Percentiles rank a stretch among this genome's conserved stretches.
Conservation (phyloP, 1,140 invertebrate species). For the Dinothrombium tinctorium region DNA sequence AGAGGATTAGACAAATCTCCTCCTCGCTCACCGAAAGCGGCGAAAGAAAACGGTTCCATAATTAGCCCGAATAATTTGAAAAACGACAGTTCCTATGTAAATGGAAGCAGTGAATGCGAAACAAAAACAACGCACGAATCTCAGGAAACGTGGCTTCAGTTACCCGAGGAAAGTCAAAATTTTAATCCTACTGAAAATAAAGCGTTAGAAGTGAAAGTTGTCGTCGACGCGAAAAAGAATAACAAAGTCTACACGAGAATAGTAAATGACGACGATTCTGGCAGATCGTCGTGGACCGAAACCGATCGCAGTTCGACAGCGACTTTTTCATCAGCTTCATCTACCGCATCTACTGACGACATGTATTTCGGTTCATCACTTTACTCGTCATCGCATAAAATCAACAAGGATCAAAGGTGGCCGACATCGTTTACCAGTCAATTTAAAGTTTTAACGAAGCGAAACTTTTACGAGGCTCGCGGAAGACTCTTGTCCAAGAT, state of each 20-base stretch:
- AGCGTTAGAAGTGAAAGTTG: background rate
- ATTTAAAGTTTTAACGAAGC: slow-evolving; percentile 43
- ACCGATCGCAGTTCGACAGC: slow-evolving; percentile 32
- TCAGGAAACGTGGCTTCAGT: too few species aligned
- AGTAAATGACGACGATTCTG: slow-evolving; percentile 32
- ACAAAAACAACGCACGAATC: too few species aligned
- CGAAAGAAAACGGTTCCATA: too few species aligned
- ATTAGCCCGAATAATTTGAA: too few species aligned
- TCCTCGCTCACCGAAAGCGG: too few species aligned
- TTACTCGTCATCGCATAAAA: background rate
- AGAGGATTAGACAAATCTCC: slow-evolving; percentile 22
- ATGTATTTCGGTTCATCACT: background rate
- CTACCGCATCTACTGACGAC: background rate
- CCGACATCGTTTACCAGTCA: slow-evolving; percentile 58
- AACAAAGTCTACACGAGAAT: slow-evolving; percentile 3
- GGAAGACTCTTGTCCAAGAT: slow-evolving; percentile 51
- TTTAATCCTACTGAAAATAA: background rate
- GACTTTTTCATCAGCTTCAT: slow-evolving; percentile 33
- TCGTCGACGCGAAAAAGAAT: slow-evolving; percentile 1
- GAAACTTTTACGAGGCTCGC: slow-evolving; percentile 53
- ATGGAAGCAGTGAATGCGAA: too few species aligned
- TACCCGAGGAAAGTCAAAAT: background rate
- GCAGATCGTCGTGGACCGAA: slow-evolving; percentile 40
- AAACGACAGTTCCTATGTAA: too few species aligned
- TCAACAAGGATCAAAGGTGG: slow-evolving; percentile 27